Evolutionary conservation across 2,888 invertebrate genomes (phyloP).

Genomic region (Melipona beecheii): DNA sequence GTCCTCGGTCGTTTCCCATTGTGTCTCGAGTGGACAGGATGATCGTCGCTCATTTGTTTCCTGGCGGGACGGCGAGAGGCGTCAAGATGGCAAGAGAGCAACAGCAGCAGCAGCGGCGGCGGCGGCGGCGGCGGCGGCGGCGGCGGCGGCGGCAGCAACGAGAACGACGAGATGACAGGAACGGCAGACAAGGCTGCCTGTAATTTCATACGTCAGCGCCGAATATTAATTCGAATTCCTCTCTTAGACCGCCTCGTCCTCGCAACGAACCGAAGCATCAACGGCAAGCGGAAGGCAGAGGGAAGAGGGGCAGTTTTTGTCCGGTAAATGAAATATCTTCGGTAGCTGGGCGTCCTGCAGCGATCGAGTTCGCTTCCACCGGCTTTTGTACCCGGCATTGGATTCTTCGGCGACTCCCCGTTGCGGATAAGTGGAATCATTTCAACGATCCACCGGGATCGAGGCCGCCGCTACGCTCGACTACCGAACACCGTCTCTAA

Average conservation of each 20-base stretch:
- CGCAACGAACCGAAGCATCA: slow-evolving; percentile 35
- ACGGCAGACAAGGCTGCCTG: slow-evolving; percentile 72
- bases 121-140: slow-evolving; percentile 69
- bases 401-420: slow-evolving; percentile 79
- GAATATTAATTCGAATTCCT: slow-evolving; percentile 84
- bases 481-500: slow-evolving; percentile 65
- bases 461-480: slow-evolving; percentile 59
- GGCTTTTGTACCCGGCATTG: slow-evolving; percentile 72
- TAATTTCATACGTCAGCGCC: slow-evolving; percentile 83
- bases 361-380: slow-evolving; percentile 77
- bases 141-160: slow-evolving; percentile 30
- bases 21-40: slow-evolving; percentile 77
- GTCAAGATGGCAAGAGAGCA: slow-evolving; percentile 44
- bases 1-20: slow-evolving; percentile 66
- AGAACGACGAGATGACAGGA: slow-evolving; percentile 48
- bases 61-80: slow-evolving; percentile 73
- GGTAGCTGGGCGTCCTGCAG: slow-evolving; percentile 80
- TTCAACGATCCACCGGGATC: slow-evolving; percentile 74
- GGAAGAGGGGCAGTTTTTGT: slow-evolving; percentile 73
- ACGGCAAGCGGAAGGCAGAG: slow-evolving; percentile 27
- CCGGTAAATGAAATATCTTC: slow-evolving; percentile 83
- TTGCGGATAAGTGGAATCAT: slow-evolving; percentile 82
- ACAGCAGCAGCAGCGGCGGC: slow-evolving; percentile 3
- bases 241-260: slow-evolving; percentile 44
- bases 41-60: slow-evolving; percentile 81